phyloP scores from a whole-genome alignment of 1,140 invertebrate species.

The Anastrepha ludens region DNA sequence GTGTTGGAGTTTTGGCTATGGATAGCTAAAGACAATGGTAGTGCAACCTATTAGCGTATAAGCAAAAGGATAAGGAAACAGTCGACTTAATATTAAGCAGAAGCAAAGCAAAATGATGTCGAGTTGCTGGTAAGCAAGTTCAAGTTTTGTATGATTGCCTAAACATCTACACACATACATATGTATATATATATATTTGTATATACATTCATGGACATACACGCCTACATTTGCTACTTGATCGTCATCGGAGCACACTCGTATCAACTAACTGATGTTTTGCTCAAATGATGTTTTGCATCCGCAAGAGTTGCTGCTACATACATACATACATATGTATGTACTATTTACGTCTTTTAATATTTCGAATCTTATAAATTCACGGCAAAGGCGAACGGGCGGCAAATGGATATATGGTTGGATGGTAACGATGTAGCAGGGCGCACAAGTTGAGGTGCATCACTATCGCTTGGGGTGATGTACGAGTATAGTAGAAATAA shows the following conservation, averaged over 20 bases:
- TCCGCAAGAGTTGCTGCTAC: neutral
- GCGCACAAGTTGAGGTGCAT: neutral
- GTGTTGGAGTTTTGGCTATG: neutral
- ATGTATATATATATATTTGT: neutral
- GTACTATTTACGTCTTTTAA: neutral
- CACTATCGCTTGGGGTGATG: neutral
- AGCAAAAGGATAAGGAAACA: slow-evolving; percentile 20
- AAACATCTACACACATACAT: neutral
- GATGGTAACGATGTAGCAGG: neutral
- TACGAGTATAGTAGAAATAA: slow-evolving; percentile 2
- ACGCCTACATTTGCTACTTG: neutral
- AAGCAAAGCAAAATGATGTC: slow-evolving; percentile 6
- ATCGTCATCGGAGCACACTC: neutral
- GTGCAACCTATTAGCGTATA: neutral
- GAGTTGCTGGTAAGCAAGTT: neutral
- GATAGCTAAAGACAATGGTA: neutral
- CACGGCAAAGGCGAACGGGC: neutral
- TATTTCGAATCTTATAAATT: neutral
- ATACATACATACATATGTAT: too few species aligned
- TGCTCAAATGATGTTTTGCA: slow-evolving; percentile 28
- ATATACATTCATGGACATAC: neutral
- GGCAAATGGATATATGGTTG: neutral
- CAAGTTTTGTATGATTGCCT: neutral
- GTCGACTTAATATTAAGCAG: neutral
- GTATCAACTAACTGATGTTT: neutral